These are phyloP conservation scores for Melipona quadrifasciata DNA, from an alignment of 1,140 invertebrate genomes.

Conservation along the genomic window DNA sequence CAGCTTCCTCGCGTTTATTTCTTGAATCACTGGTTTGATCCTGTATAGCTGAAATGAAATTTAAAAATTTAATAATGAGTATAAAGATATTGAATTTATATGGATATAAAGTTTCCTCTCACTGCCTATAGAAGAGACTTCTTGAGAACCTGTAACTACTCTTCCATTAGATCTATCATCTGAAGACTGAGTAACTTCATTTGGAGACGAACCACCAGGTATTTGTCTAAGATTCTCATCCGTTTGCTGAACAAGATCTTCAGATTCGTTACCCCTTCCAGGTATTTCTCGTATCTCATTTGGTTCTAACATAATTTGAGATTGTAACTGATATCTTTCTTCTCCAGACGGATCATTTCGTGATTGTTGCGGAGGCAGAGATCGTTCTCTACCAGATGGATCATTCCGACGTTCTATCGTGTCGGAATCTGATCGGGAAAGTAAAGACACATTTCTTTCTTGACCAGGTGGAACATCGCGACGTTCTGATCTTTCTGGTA, in stretches of 20 bases:
- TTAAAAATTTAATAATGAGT: neutral
- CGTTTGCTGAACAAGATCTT: conserved; percentile 65
- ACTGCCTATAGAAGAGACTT: conserved; percentile 68
- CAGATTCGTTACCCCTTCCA: conserved; percentile 74
- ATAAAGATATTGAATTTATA: neutral
- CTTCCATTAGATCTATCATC: conserved; percentile 73
- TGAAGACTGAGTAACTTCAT: conserved; percentile 62
- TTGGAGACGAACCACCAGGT: conserved; percentile 76
- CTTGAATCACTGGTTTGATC: conserved; percentile 71
- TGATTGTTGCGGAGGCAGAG: conserved; percentile 73
- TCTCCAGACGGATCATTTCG: conserved; percentile 79
- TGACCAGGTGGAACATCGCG: conserved; percentile 78
- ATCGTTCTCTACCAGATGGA: conserved; percentile 77
- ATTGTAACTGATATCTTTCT: conserved; percentile 66
- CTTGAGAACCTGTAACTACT: conserved; percentile 78
- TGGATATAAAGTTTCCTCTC: conserved; percentile 42
- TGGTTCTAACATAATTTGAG: conserved; percentile 67
- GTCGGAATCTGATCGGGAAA: conserved; percentile 67
- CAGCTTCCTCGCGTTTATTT: conserved; percentile 78
- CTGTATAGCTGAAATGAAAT: conserved; percentile 63
- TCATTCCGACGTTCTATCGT: conserved; percentile 76
- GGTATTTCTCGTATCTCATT: conserved; percentile 74
- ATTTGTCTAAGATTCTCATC: conserved; percentile 75
- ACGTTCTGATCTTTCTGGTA: conserved; percentile 73
- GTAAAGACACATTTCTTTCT: conserved; percentile 67